Evolutionary conservation across 2,888 invertebrate genomes (phyloP).

Genomic region (Drosophila fungiperda): DNA sequence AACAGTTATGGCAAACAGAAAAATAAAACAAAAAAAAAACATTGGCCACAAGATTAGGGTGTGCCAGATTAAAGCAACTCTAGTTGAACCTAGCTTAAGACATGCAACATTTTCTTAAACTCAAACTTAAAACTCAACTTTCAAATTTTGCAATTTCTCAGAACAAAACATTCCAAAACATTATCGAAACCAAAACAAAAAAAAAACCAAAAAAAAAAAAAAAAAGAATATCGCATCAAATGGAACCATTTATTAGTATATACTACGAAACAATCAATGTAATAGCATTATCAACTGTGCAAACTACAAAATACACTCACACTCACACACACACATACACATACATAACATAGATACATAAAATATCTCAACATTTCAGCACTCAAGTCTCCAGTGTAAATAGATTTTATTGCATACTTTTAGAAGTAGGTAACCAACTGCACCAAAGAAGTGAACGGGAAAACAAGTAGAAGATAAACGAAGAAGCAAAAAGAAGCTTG

Average conservation of each 20-base stretch:
- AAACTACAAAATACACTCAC: slow-evolving; percentile 39
- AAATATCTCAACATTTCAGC: slow-evolving; percentile 49
- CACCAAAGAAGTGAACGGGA: slow-evolving; percentile 63
- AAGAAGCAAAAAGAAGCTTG: not conserved
- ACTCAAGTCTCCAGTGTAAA: slow-evolving; percentile 71
- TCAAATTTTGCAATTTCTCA: slow-evolving; percentile 48
- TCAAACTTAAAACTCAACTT: slow-evolving; percentile 28
- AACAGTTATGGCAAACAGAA: slow-evolving; percentile 16
- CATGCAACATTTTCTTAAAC: slow-evolving; percentile 41
- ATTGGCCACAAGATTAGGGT: not conserved
- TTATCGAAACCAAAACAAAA: slow-evolving; percentile 34
- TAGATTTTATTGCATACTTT: slow-evolving; percentile 78
- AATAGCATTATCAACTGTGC: slow-evolving; percentile 68
- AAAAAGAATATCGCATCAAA: slow-evolving; percentile 8
- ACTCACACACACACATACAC: slow-evolving; percentile 17
- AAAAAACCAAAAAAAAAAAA: not conserved
- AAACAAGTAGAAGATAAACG: slow-evolving; percentile 9
- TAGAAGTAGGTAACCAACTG: slow-evolving; percentile 62
- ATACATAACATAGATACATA: slow-evolving; percentile 17
- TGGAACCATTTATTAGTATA: slow-evolving; percentile 57
- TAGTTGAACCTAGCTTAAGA: slow-evolving; percentile 52
- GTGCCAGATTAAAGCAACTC: slow-evolving; percentile 24
- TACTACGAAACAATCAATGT: slow-evolving; percentile 78
- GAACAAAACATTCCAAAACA: slow-evolving; percentile 36
- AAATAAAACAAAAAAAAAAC: not conserved